Conservation (phyloP, 2,797 vertebrate genomes). For the Gorsachius magnificus region DNA sequence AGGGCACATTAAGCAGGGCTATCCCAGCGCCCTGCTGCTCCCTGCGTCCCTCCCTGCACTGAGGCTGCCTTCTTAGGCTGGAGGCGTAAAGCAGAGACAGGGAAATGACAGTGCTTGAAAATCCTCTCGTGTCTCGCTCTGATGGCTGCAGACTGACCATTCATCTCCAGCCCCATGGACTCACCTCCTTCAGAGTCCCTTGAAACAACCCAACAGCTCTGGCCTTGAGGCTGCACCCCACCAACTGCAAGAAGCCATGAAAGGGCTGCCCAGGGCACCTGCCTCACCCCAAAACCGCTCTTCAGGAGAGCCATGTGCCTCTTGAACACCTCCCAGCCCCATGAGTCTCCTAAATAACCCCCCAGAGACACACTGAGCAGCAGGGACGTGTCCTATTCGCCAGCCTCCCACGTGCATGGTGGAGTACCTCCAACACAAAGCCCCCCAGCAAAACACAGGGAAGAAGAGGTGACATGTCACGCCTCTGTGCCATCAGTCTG, state of each 20-base stretch:
- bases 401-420: fast-evolving
- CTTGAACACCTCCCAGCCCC: neutral
- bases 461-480: neutral
- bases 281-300: neutral
- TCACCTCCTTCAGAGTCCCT: neutral
- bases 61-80: neutral
- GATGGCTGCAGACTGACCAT: neutral
- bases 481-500: neutral
- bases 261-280: neutral
- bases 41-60: neutral
- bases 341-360: neutral
- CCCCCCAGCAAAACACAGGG: neutral
- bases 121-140: neutral
- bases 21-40: neutral
- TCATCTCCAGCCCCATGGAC: neutral
- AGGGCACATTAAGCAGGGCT: neutral
- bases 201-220: neutral
- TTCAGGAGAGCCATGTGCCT: neutral
- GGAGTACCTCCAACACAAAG: neutral
- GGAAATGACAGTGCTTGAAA: neutral
- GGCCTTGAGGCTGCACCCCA: fast-evolving
- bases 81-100: neutral
- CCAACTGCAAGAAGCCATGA: neutral
- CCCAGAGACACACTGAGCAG: fast-evolving
- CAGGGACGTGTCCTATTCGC: neutral